Base-by-base conservation (phyloP, 2,797 vertebrate species). In the Xenentodon cancila region DNA sequence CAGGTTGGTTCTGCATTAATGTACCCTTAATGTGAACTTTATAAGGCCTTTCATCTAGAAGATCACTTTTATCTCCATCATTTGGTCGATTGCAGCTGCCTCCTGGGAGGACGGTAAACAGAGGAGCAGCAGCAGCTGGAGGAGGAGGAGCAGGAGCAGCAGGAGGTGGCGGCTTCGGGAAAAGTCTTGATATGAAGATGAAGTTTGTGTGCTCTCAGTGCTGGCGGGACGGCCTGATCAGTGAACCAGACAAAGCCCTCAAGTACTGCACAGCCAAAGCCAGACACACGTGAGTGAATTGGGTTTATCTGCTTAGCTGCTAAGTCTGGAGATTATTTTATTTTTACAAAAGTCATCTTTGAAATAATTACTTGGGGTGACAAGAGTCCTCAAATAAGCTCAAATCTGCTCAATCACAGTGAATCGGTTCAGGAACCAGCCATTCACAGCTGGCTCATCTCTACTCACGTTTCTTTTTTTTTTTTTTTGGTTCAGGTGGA, bases 201-300 rank as follows among this genome's bases (percentile, higher is more conserved):
- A 97, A 96, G 92, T 97, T 98, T 69, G 95, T 93, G 43, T 99
- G 97, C 46, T 90, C 93, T 75, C 94, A 94, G 64, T 99, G 97
- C 90, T 96, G 94, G 95, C 91, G 87, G 27, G 95, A 93, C 0
- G 93, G 96, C 19, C 92, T 93, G 77, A 90, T 95, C 84, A 95
- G 93, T 18, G 96, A 96, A 76, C 94, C 96, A 1, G 96, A 98
- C 90, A 95, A 94, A 84, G 84, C 91, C 46, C 93, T 94, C 57
- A 97, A 97, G 82, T 94, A 97, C 86, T 99, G 97, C 88, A 92
- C 84, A 3, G 94, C 96, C 81, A 98, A 96, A 90, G 95, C 95
- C 79, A 93, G 92, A 43, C 97, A 99, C 86, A 86, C 85, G 97
- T 99, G 84, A 94, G 43, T 44, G 17, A 44, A 44, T 1, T 17